Conservation (phyloP, 2,797 vertebrate genomes). For the Cheracebus regulus region DNA sequence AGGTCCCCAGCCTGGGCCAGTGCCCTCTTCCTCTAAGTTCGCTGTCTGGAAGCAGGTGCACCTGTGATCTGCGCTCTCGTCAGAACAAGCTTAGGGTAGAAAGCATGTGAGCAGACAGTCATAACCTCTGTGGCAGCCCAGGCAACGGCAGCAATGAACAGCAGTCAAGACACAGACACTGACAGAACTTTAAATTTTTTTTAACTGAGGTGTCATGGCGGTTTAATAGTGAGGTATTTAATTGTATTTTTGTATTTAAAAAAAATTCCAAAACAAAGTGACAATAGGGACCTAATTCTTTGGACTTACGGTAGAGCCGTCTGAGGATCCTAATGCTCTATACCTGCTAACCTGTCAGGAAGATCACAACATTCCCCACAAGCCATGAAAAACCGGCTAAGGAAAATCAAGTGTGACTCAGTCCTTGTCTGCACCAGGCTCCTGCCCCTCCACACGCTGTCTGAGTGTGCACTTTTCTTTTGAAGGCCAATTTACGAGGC, state of each 20-base stretch:
- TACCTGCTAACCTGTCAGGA: not conserved
- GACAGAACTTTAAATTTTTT: not conserved
- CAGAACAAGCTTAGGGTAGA: not conserved
- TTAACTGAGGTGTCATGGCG: not conserved
- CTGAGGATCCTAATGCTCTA: not conserved
- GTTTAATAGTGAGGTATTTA: not conserved
- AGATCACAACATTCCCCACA: not conserved
- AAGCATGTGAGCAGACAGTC: accelerated
- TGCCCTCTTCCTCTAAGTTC: accelerated
- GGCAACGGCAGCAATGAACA: accelerated
- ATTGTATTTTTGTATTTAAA: not conserved
- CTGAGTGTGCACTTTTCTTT: accelerated
- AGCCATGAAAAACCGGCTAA: not conserved
- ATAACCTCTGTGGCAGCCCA: not conserved
- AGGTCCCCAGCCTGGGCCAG: not conserved
- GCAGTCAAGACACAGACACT: accelerated
- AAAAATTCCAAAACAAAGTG: not conserved
- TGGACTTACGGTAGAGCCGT: too few species aligned
- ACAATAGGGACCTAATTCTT: not conserved
- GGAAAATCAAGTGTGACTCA: accelerated
- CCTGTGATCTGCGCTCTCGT: accelerated
- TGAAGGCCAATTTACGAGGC: not conserved
- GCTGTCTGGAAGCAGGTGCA: accelerated
- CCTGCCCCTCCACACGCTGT: accelerated
- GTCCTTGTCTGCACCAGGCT: accelerated